phyloP scores from a whole-genome alignment of 2,113 vertebrate genomes.

The Orycteropus afer region DNA sequence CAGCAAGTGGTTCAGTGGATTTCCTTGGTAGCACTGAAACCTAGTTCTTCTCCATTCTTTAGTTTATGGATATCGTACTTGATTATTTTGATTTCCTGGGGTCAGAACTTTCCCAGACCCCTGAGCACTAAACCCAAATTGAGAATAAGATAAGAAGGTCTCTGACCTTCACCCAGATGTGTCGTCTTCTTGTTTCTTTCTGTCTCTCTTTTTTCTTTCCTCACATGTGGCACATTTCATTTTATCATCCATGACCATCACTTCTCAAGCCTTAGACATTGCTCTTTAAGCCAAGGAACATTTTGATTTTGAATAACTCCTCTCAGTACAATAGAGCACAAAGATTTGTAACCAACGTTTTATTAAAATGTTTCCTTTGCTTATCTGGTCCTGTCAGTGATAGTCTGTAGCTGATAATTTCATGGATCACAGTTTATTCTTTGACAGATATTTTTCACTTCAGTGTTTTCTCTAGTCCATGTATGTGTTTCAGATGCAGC shows the following conservation, averaged over 20 bases:
- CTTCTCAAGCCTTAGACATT: not conserved
- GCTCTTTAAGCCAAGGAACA: not conserved
- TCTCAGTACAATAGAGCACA: not conserved
- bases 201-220: not conserved
- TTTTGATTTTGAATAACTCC: slow-evolving; percentile 11
- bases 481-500: not conserved
- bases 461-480: not conserved
- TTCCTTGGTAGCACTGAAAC: not conserved
- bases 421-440: not conserved
- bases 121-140: not conserved
- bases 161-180: not conserved
- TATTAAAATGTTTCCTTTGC: not conserved
- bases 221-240: not conserved
- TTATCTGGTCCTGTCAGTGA: not conserved
- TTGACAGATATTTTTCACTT: slow-evolving; percentile 31
- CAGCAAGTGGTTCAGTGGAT: not conserved
- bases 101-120: not conserved
- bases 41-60: not conserved
- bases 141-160: not conserved
- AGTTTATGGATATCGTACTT: not conserved
- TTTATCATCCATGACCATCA: not conserved
- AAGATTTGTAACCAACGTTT: not conserved
- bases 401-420: not conserved
- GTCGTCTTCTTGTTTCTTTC: too few relatives aligned
- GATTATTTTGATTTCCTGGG: not conserved